Conservation (phyloP, 2,888 invertebrate species). For the Dastarcus helophoroides region DNA sequence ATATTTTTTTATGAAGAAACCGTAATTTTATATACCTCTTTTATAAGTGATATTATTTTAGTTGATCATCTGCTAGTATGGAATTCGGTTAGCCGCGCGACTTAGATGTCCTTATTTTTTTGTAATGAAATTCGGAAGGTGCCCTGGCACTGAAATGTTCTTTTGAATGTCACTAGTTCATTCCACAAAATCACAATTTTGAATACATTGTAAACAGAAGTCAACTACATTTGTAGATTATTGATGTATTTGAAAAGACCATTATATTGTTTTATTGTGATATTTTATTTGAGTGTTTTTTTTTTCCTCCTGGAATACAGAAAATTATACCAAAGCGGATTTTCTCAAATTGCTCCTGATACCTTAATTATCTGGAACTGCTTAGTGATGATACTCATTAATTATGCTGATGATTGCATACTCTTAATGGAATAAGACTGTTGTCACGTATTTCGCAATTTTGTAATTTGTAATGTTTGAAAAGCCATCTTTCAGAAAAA, state of each 20-base stretch:
- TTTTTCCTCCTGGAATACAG: no score
- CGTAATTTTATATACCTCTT: slow-evolving; percentile 19
- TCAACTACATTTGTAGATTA: slow-evolving; percentile 24
- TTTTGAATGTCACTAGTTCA: slow-evolving; percentile 24
- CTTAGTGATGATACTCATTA: no score
- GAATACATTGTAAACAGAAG: slow-evolving; percentile 16
- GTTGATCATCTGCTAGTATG: slow-evolving; percentile 21
- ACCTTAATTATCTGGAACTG: no score
- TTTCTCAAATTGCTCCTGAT: no score
- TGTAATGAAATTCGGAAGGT: slow-evolving; percentile 8
- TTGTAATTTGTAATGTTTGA: no score
- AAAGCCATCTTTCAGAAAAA: no score
- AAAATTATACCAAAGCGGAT: no score
- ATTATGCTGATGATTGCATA: no score
- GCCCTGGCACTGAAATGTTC: slow-evolving; percentile 9
- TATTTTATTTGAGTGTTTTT: slow-evolving; percentile 24
- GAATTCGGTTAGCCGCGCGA: slow-evolving; percentile 9
- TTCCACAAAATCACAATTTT: slow-evolving; percentile 24
- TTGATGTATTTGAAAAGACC: slow-evolving; percentile 33
- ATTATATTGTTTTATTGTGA: slow-evolving; percentile 32
- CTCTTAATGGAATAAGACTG: no score
- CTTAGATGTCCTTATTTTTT: slow-evolving; percentile 12
- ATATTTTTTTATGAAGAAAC: slow-evolving; percentile 11
- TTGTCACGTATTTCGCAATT: no score
- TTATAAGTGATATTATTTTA: slow-evolving; percentile 19